These are phyloP conservation scores for Hystrix cristata DNA, from an alignment of 2,113 vertebrate species.

Conservation along the genomic window DNA sequence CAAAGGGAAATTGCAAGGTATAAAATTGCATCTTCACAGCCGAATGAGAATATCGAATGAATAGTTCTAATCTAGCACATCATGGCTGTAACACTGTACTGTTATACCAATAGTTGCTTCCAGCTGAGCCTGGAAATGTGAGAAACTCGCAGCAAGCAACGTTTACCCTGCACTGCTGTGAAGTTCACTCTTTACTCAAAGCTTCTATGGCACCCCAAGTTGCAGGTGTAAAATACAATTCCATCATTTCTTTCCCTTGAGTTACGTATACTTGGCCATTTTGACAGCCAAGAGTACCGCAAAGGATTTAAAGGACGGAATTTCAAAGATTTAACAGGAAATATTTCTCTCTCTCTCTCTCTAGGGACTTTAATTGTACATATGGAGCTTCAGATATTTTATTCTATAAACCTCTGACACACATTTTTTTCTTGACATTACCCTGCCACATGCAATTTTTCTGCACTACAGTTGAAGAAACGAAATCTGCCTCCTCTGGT, in stretches of 20 bases:
- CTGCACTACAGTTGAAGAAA: not conserved
- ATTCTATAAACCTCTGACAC: not conserved
- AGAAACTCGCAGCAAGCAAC: not conserved
- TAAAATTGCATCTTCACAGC: not conserved
- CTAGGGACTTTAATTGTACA: slow-evolving; percentile 12
- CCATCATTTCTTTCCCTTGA: not conserved
- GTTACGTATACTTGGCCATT: slow-evolving; percentile 1
- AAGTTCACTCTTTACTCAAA: slow-evolving; percentile 52
- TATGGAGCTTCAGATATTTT: slow-evolving; percentile 37
- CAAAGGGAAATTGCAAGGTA: not conserved
- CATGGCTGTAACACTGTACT: not conserved
- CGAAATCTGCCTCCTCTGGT: not conserved
- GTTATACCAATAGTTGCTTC: not conserved
- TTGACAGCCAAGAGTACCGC: not conserved
- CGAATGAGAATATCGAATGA: not conserved
- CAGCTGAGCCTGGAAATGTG: not conserved
- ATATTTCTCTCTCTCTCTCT: not conserved
- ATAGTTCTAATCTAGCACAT: not conserved
- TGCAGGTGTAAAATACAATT: slow-evolving; percentile 22
- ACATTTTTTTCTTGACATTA: not conserved
- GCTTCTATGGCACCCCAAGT: not conserved
- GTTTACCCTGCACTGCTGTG: not conserved
- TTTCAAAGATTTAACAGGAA: slow-evolving; percentile 55
- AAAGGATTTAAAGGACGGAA: slow-evolving; percentile 20
- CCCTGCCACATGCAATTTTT: slow-evolving; percentile 7